Evolutionary conservation across 2,797 vertebrate species (phyloP).

Genomic region (Bucorvus abyssinicus): DNA sequence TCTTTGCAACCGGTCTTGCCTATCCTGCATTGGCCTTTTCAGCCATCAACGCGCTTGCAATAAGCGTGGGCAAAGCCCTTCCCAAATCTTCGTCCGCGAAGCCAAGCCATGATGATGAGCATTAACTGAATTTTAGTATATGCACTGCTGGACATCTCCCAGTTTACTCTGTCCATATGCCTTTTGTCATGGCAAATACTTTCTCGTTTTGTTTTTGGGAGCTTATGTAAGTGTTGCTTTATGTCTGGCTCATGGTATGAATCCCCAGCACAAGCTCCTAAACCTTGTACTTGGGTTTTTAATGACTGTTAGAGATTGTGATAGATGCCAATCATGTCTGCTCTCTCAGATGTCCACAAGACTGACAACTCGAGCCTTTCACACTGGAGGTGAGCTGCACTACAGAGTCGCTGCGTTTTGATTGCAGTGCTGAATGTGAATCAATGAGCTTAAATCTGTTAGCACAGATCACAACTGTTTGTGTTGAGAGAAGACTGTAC

Average conservation of each 20-base stretch:
- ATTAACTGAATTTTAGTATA: not conserved
- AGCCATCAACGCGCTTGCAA: too few species aligned
- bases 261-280: not conserved
- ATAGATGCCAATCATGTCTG: not conserved
- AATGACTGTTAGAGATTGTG: not conserved
- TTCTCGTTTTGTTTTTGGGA: not conserved
- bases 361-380: not conserved
- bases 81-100: too few species aligned
- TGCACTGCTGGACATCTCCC: rapidly evolving
- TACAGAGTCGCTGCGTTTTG: not conserved
- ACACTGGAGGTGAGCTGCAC: not conserved
- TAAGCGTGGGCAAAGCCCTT: too few species aligned
- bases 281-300: not conserved
- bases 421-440: not conserved
- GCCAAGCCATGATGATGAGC: too few species aligned
- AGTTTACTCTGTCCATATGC: not conserved
- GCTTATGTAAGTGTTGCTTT: not conserved
- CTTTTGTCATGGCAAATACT: not conserved
- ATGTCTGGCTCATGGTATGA: not conserved
- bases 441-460: not conserved
- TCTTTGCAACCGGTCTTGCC: too few species aligned
- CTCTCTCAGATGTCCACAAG: not conserved
- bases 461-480: not conserved
- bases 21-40: too few species aligned
- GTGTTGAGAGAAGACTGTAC: not conserved